Conservation (phyloP, 2,797 vertebrate species). For the Myotis myotis region DNA sequence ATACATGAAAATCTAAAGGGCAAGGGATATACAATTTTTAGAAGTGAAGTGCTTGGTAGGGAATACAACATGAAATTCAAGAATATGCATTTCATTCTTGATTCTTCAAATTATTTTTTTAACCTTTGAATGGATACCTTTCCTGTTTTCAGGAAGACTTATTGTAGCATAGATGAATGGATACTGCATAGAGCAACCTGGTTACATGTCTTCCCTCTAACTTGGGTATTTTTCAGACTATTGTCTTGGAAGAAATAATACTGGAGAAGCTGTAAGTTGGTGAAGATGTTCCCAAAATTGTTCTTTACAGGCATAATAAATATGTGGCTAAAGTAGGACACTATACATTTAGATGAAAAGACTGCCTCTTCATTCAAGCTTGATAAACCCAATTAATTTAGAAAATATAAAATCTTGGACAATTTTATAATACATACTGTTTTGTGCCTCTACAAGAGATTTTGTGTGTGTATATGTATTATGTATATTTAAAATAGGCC, state of each 20-base stretch:
- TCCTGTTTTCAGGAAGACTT: neutral
- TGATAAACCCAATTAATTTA: neutral
- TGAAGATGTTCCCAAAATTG: neutral
- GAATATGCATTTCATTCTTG: neutral
- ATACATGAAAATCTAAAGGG: neutral
- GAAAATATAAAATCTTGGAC: neutral
- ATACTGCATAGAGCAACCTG: neutral
- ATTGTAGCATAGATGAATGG: neutral
- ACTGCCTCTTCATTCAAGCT: neutral
- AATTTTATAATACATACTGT: neutral
- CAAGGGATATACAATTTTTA: neutral
- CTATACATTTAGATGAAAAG: neutral
- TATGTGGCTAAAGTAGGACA: neutral
- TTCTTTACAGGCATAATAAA: neutral
- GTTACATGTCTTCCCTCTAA: rapidly evolving
- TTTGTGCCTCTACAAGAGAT: neutral
- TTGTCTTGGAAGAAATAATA: neutral
- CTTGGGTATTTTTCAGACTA: neutral
- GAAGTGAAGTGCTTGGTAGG: neutral
- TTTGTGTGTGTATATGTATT: neutral
- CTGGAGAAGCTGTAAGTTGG: neutral
- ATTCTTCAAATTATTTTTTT: neutral
- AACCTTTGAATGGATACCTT: neutral
- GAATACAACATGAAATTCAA: neutral
- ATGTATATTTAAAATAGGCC: neutral